These are phyloP conservation scores for Eupithecia abbreviata DNA, from an alignment of 2,888 invertebrate species.

Conservation along the genomic window DNA sequence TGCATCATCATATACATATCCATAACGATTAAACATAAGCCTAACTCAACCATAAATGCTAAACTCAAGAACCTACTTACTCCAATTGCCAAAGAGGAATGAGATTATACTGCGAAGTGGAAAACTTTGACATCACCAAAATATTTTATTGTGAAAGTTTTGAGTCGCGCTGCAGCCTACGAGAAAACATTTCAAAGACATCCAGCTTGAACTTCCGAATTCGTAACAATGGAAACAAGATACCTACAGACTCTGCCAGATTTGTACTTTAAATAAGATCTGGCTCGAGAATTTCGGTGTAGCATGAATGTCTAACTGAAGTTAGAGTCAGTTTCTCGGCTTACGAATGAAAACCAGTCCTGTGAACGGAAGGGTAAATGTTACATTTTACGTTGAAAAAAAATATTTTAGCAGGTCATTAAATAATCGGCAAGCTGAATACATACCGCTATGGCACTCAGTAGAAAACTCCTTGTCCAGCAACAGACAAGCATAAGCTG, in stretches of 20 bases:
- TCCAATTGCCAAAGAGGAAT: constrained; percentile 27
- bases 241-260: not conserved
- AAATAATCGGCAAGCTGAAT: not conserved
- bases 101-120: constrained; percentile 36
- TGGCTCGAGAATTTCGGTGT: not conserved
- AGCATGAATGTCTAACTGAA: not conserved
- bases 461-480: not conserved
- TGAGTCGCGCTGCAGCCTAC: constrained; percentile 28
- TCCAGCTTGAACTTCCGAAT: constrained; percentile 23
- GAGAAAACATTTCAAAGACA: constrained; percentile 19
- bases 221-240: constrained; percentile 14
- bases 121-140: constrained; percentile 42
- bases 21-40: not conserved
- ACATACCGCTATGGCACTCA: not conserved
- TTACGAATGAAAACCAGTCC: not conserved
- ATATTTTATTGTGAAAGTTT: constrained; percentile 46
- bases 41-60: constrained; percentile 1
- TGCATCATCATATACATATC: too few species aligned
- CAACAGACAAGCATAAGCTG: not conserved
- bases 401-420: too few species aligned
- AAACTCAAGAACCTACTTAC: constrained; percentile 1
- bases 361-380: not conserved
- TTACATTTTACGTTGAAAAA: not conserved
- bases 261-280: not conserved
- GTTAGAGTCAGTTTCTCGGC: not conserved